These are phyloP conservation scores for Amazona vittata DNA, from an alignment of 2,113 vertebrate genomes.

Conservation along the genomic window DNA sequence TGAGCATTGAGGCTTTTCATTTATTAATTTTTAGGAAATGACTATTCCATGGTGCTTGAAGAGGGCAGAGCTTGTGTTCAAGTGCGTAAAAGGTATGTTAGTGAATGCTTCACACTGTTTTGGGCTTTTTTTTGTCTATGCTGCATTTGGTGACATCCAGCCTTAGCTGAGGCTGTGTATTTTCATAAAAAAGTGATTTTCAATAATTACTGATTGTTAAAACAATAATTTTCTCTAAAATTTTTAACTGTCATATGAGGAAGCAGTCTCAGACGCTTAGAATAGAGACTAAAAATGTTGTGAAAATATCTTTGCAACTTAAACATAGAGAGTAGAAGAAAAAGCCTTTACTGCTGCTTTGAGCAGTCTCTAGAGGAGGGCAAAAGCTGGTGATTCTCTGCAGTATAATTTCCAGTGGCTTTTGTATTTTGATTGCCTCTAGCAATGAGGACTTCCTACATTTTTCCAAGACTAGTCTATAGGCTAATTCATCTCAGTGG, in stretches of 20 bases:
- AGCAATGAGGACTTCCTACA: not conserved
- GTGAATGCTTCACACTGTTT: not conserved
- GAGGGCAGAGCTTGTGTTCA: slow-evolving; percentile 88
- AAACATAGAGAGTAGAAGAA: not conserved
- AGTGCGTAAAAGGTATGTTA: slow-evolving; percentile 93
- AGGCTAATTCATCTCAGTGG: not conserved
- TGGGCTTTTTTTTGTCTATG: not conserved
- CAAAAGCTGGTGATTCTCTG: not conserved
- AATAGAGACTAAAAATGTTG: not conserved
- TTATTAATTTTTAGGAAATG: slow-evolving; percentile 79
- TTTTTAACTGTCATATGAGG: not conserved
- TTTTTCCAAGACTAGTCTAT: not conserved
- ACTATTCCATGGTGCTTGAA: slow-evolving; percentile 85
- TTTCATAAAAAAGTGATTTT: not conserved
- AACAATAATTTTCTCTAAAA: not conserved
- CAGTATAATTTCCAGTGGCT: not conserved
- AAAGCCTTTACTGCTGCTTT: not conserved
- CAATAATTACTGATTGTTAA: not conserved
- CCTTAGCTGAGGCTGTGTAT: not conserved
- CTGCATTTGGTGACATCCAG: not conserved
- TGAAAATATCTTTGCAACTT: not conserved
- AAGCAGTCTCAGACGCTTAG: not conserved
- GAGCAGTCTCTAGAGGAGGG: not conserved
- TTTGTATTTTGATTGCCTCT: not conserved
- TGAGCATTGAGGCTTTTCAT: not conserved